Base-by-base conservation (phyloP, 2,888 invertebrate species). In the Icerya purchasi region DNA sequence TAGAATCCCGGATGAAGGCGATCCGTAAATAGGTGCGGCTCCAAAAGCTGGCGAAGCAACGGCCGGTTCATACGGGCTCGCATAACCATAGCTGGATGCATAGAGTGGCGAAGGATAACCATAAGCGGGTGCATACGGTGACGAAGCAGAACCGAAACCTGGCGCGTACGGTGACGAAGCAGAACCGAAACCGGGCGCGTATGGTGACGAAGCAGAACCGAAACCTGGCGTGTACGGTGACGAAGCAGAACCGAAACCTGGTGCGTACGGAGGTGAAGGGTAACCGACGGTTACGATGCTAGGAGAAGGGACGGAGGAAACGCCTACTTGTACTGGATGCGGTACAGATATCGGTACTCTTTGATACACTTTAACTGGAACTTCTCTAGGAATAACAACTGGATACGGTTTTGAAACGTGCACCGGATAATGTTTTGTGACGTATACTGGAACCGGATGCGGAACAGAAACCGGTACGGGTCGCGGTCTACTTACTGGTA, bases 351-450 rank as follows among this genome's bases (percentile, higher is more conserved):
- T 59, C n/a, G 61, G 61, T 1, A 61, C 62, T 61, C 25, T 52
- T 22, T 60, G 36, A 52, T 56, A 52, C 22, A 60, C 60, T 36
- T 52, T 56, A 56, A 56, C 55, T 52, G 62, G 59, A 56, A 57
- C 60, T 56, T 61, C 62, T 53, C 59, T 56, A 21, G 60, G 61
- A 3, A 61, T 61, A 22, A 58, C 81, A 66, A 83, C 81, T 21
- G 81, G 80, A 22, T 61, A 61, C n/a, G 66, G 64, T 19, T 62
- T 61, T 21, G 63, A 64, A 3, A 80, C 78, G 22, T 82, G 80
- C 68, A 81, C 75, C 72, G 64, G 80, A 61, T 84, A 80, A 64
- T 83, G 83, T 66, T 83, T 82, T 58, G 83, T 81, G 51, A 83
- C 79, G 1, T 76, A 68, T 1, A 84, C 78, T 66, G 82, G 81